Evolutionary conservation across 2,888 invertebrate genomes (phyloP).

Genomic region (Drosophila suboccidentalis): DNA sequence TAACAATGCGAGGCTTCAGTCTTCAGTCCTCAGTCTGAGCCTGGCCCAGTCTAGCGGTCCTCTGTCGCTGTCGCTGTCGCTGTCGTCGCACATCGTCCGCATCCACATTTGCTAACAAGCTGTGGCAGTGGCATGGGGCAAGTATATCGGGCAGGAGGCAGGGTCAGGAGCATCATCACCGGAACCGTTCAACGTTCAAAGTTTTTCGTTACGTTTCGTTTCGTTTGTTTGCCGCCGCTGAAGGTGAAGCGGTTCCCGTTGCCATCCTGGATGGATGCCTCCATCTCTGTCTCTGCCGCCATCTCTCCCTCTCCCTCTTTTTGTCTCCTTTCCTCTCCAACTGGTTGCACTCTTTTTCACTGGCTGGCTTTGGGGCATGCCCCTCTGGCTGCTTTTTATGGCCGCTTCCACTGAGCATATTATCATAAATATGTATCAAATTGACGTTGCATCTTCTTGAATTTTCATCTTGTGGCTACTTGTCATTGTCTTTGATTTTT

Average conservation of each 20-base stretch:
- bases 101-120: conserved; percentile 67
- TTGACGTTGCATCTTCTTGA: conserved; percentile 81
- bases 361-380: conserved; percentile 41
- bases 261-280: conserved; percentile 7
- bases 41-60: conserved; percentile 68
- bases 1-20: conserved; percentile 72
- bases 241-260: conserved; percentile 21
- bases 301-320: too few species aligned
- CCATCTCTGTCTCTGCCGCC: not conserved
- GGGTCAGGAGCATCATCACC: conserved; percentile 39
- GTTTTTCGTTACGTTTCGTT: conserved; percentile 45
- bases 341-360: conserved; percentile 13
- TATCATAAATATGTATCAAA: conserved; percentile 80
- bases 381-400: conserved; percentile 51
- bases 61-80: conserved; percentile 57
- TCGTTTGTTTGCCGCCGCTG: conserved; percentile 69
- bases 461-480: conserved; percentile 80
- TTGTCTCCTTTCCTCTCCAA: not conserved
- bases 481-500: conserved; percentile 80
- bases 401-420: conserved; percentile 65
- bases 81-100: conserved; percentile 54
- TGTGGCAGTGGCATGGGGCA: conserved; percentile 16
- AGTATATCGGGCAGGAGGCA: too few species aligned
- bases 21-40: conserved; percentile 45
- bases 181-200: conserved; percentile 66